phyloP scores from a whole-genome alignment of 2,113 vertebrate species.

The Heterochromis multidens region DNA sequence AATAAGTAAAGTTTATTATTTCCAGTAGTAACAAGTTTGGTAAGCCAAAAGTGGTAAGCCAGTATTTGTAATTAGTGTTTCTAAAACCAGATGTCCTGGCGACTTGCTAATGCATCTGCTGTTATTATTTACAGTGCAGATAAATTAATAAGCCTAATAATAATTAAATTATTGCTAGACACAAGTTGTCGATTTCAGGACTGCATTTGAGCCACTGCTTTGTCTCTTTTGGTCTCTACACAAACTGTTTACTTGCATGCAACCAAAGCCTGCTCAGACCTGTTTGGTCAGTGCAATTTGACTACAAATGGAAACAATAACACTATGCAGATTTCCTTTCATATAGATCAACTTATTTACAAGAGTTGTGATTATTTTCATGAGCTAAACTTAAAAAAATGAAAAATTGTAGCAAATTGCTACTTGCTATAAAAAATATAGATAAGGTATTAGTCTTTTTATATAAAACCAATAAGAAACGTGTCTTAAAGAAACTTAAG shows the following conservation, averaged over 20 bases:
- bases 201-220: not conserved
- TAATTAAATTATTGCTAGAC: not conserved
- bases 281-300: not conserved
- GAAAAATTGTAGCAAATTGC: not conserved
- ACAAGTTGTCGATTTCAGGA: not conserved
- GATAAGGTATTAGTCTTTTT: not conserved
- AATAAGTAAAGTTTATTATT: fast-evolving
- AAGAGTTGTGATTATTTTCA: not conserved
- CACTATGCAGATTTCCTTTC: not conserved
- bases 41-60: fast-evolving
- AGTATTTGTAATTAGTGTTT: not conserved
- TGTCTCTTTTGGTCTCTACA: not conserved
- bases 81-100: not conserved
- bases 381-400: too few relatives aligned
- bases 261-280: not conserved
- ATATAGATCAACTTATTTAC: not conserved
- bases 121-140: not conserved
- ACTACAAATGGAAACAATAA: not conserved
- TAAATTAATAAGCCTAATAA: not conserved
- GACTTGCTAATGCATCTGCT: not conserved
- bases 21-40: not conserved
- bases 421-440: not conserved
- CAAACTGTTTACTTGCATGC: too few relatives aligned
- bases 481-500: not conserved
- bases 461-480: not conserved